Base-by-base conservation (phyloP, 2,888 invertebrate genomes). In the Rhogogaster chlorosoma region DNA sequence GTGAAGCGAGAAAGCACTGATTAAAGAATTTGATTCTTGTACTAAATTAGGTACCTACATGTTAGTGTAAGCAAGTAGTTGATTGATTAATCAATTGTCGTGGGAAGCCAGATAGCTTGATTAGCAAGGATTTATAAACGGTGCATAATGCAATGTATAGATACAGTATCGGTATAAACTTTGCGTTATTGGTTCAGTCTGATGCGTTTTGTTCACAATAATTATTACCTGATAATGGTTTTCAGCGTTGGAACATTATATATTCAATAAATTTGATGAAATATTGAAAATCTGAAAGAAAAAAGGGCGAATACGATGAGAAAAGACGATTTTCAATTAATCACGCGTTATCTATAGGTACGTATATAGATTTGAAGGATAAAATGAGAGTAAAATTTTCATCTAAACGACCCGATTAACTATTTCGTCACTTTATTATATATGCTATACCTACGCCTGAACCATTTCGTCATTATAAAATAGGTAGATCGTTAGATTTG, bases 401-500 rank as follows among this genome's bases (percentile, higher is more conserved):
- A 67, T 67, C 42, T 10, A 42, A 73, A 73, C 29, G 71, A 73
- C 42, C 71, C 26, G 71, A 38, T 73, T 12, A 42, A 73, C 2
- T 67, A 36, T 73, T 73, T 73, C 71, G 71, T 73, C 71, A 73
- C 42, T 73, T 22, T 42, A 22, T 67, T 32, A 61, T 26, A n/a
- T 49, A 53, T n/a, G 53, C 7, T 53, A n/a, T 53, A 73, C 12
- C 22, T 38, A 38, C 42, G 71, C 71, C 10, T 38, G 71, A 42
- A 42, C 18, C 12, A 42, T 73, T 73, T 73, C 42, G 38, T 73
- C 38, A 73, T 73, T 42, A 7, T 73, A 73, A 73, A 73, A 73
- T 73, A 67, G 67, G 67, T 67, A 22, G 71, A 73, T 42, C 71
- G 71, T 73, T 73, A 73, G 71, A 73, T 73, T 38, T 73, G 71